Percentiles rank a stretch among this genome's conserved stretches.
These are phyloP conservation scores for Clarias magur DNA, from an alignment of 2,113 vertebrate species.

Conservation along the genomic window DNA sequence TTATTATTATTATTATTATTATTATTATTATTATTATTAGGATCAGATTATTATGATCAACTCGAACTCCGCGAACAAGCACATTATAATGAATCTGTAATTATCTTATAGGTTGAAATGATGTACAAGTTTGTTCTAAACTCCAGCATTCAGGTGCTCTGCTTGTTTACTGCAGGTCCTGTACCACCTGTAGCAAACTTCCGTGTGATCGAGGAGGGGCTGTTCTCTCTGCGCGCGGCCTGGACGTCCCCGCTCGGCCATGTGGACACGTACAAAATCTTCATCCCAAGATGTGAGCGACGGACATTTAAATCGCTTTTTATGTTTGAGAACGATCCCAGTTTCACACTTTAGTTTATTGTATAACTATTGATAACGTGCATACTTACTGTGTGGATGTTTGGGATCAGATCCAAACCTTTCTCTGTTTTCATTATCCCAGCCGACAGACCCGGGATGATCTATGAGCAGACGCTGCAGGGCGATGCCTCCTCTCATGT, in stretches of 20 bases:
- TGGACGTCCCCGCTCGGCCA: slow-evolving; percentile 80
- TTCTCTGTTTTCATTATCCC: slow-evolving; percentile 30
- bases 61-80: neutral
- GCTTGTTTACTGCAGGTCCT: slow-evolving; percentile 65
- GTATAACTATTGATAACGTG: neutral
- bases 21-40: neutral
- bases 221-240: slow-evolving; percentile 80
- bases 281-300: slow-evolving; percentile 80
- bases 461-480: slow-evolving; percentile 74
- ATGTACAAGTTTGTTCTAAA: neutral
- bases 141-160: neutral
- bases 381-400: neutral
- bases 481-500: slow-evolving; percentile 77
- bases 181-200: slow-evolving; percentile 83
- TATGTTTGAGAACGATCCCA: neutral
- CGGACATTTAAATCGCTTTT: neutral
- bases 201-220: slow-evolving; percentile 83
- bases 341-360: neutral
- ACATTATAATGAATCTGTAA: neutral
- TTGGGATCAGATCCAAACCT: neutral
- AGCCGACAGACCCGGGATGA: slow-evolving; percentile 76
- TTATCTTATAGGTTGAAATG: neutral
- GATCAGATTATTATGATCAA: neutral
- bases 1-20: no score
- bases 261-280: slow-evolving; percentile 81